Percentiles rank a stretch among this genome's conserved stretches.
phyloP scores from a whole-genome alignment of 2,797 vertebrate genomes.

The Botia kubotai region DNA sequence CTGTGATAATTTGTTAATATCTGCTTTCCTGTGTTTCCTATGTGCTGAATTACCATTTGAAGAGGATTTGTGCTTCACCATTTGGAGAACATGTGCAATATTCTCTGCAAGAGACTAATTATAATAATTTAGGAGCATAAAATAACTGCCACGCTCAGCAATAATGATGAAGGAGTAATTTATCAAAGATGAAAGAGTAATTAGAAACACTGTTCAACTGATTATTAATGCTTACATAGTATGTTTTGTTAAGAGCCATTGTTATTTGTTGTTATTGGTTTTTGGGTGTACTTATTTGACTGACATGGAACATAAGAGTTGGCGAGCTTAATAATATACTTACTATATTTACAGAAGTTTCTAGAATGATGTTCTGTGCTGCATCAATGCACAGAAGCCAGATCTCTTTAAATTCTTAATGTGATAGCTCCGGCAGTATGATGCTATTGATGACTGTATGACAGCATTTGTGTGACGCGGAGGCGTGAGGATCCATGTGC shows the following conservation, averaged over 20 bases:
- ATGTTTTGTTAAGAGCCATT: background rate
- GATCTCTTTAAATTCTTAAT: constrained; percentile 20
- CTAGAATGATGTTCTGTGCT: background rate
- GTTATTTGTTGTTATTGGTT: background rate
- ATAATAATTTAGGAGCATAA: background rate
- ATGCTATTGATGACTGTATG: constrained; percentile 56
- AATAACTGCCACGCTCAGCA: background rate
- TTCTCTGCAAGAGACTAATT: background rate
- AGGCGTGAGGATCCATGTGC: too few relatives aligned
- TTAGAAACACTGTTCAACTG: background rate
- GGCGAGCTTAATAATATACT: background rate
- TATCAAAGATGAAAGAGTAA: background rate
- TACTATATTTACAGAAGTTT: background rate
- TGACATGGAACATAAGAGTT: background rate
- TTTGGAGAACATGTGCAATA: background rate
- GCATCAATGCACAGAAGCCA: background rate
- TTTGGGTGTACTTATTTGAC: constrained; percentile 7
- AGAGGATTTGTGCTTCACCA: background rate
- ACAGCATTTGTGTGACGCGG: background rate
- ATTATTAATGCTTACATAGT: background rate
- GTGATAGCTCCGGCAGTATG: constrained; percentile 38
- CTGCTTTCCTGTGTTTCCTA: background rate
- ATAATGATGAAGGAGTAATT: background rate
- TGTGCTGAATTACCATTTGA: background rate
- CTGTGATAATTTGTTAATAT: background rate